A percentile compares a stretch with the other conserved stretches of the same genome.
phyloP scores from a whole-genome alignment of 2,113 vertebrate species.

The Carassius carassius region DNA sequence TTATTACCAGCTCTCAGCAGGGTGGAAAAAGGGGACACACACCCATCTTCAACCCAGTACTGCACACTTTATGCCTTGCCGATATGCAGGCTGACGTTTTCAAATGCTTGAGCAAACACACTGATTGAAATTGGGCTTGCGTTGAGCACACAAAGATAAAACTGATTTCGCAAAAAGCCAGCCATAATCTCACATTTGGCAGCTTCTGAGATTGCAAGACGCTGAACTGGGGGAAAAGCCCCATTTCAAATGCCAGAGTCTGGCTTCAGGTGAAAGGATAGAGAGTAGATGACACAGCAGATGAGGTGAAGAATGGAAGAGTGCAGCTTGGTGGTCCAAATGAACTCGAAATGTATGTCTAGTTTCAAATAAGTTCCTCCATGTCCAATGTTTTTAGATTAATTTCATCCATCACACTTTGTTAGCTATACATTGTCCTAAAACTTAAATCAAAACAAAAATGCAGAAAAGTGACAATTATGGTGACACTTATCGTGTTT shows the following conservation, averaged over 20 bases:
- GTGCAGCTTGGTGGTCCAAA: neutral
- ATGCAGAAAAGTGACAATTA: neutral
- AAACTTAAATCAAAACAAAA: neutral
- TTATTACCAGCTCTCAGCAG: conserved; percentile 37
- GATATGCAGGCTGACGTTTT: conserved; percentile 47
- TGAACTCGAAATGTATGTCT: neutral
- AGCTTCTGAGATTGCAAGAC: conserved; percentile 40
- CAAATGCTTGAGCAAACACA: conserved; percentile 52
- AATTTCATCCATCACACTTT: neutral
- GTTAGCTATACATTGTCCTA: neutral
- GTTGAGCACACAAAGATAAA: conserved; percentile 59
- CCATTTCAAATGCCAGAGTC: conserved; percentile 42
- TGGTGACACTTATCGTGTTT: neutral
- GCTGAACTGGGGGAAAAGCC: conserved; percentile 36
- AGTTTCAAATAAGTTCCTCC: neutral
- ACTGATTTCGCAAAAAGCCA: conserved; percentile 58
- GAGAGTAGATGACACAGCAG: neutral
- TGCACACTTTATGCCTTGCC: neutral
- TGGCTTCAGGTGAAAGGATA: conserved; percentile 32
- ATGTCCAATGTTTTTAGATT: neutral
- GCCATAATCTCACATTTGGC: conserved; percentile 55
- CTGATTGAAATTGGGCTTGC: conserved; percentile 59
- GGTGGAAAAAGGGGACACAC: conserved; percentile 43
- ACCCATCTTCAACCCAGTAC: conserved; percentile 42
- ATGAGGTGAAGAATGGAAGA: neutral